Evolutionary conservation across 2,888 invertebrate species (phyloP).

Genomic region (Thecophora atra): DNA sequence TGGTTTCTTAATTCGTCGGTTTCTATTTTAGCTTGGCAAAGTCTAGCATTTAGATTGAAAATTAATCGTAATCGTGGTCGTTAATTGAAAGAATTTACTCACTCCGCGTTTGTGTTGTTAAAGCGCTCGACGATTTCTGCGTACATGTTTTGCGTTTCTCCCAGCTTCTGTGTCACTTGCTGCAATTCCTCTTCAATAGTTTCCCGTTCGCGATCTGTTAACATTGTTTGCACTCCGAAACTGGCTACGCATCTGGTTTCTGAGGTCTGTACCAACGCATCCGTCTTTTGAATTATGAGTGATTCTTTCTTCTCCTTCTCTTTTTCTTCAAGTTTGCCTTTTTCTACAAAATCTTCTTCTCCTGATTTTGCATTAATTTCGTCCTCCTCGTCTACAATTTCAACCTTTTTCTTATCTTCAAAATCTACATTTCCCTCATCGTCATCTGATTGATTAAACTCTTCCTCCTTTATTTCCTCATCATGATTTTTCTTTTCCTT

Average conservation of each 20-base stretch:
- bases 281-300: slow-evolving; percentile 29
- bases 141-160: slow-evolving; percentile 46
- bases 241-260: slow-evolving; percentile 20
- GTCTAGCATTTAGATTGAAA: slow-evolving; percentile 44
- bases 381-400: background rate
- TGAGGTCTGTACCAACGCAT: slow-evolving; percentile 44
- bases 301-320: background rate
- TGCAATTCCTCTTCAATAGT: background rate
- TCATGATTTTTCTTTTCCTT: slow-evolving; percentile 1
- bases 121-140: slow-evolving; percentile 50
- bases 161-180: slow-evolving; percentile 44
- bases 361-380: background rate
- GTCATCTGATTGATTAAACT: too few relatives aligned
- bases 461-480: slow-evolving; percentile 18
- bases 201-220: slow-evolving; percentile 38
- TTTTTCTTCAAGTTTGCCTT: too few relatives aligned
- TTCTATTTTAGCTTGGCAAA: slow-evolving; percentile 53
- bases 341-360: background rate
- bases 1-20: slow-evolving; percentile 53
- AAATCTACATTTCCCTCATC: too few relatives aligned
- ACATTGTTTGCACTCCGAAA: slow-evolving; percentile 43
- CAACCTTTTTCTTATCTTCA: background rate
- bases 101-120: slow-evolving; percentile 52
- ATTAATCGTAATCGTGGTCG: background rate
- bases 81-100: slow-evolving; percentile 37